Evolutionary conservation across 64 coral and sea anemone genomes (phyloP).

Genomic region (Stichodactyla helianthus): DNA sequence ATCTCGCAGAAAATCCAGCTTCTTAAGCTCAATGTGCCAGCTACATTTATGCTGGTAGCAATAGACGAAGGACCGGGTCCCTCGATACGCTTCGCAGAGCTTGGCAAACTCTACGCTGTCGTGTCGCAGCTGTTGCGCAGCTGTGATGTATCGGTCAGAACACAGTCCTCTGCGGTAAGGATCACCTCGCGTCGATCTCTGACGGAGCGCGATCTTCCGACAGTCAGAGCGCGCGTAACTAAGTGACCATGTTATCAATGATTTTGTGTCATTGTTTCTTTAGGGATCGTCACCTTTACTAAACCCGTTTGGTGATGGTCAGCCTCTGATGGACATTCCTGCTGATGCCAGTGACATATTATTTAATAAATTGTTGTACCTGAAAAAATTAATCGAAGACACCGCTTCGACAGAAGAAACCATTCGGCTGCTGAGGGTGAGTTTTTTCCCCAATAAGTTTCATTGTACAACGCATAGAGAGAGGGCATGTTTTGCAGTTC

Average conservation of each 20-base stretch:
- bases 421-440: constrained; percentile 77
- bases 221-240: no score
- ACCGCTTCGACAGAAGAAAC: constrained; percentile 89
- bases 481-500: no score
- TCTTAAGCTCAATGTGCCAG: constrained; percentile 73
- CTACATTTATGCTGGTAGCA: constrained; percentile 89
- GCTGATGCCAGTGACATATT: constrained; percentile 72
- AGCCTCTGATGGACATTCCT: constrained; percentile 79
- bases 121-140: constrained; percentile 79
- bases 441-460: not conserved
- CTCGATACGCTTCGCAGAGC: constrained; percentile 90
- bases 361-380: constrained; percentile 85
- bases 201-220: no score
- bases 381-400: constrained; percentile 97
- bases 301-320: constrained; percentile 82
- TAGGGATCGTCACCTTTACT: constrained; percentile 47
- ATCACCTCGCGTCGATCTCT: no score
- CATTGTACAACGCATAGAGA: no score
- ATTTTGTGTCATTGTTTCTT: not conserved
- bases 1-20: constrained; percentile 67
- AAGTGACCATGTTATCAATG: not conserved
- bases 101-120: constrained; percentile 91
- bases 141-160: constrained; percentile 81
- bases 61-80: constrained; percentile 93
- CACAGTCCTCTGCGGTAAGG: constrained; percentile 83